Evolutionary conservation across 2,797 vertebrate species (phyloP).

Genomic region (Paratrypauchen microcephalus): DNA sequence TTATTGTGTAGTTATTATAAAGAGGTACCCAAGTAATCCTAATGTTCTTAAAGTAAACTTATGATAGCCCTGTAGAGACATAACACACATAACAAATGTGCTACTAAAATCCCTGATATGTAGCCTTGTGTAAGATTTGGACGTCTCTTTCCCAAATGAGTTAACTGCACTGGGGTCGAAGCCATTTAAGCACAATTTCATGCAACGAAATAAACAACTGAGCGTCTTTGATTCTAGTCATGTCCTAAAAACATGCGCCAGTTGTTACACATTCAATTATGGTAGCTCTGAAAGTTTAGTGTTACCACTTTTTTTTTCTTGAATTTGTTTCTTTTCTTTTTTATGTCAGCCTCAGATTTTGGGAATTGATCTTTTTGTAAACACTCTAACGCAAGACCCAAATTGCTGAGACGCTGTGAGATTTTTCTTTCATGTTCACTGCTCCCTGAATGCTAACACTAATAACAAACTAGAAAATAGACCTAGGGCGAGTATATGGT

Average conservation of each 20-base stretch:
- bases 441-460: slow-evolving; percentile 57
- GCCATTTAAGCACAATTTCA: slow-evolving; percentile 28
- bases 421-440: slow-evolving; percentile 71
- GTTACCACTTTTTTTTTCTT: slow-evolving; percentile 47
- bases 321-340: slow-evolving; percentile 59
- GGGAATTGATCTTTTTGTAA: slow-evolving; percentile 74
- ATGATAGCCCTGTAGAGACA: neutral
- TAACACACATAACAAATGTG: neutral
- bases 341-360: slow-evolving; percentile 60
- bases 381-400: slow-evolving; percentile 68
- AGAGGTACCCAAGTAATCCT: too few species aligned
- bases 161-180: slow-evolving; percentile 35
- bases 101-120: neutral
- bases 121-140: too few species aligned
- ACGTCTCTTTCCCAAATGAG: slow-evolving; percentile 17
- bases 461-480: slow-evolving; percentile 72
- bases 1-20: too few species aligned
- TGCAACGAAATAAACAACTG: slow-evolving; percentile 46
- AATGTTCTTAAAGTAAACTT: neutral
- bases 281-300: slow-evolving; percentile 64
- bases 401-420: slow-evolving; percentile 60
- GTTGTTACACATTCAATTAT: slow-evolving; percentile 64
- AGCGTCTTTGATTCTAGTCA: slow-evolving; percentile 44
- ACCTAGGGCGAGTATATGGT: slow-evolving; percentile 61
- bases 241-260: slow-evolving; percentile 35